Conservation (phyloP, 2,113 vertebrate species). For the Sprattus sprattus region DNA sequence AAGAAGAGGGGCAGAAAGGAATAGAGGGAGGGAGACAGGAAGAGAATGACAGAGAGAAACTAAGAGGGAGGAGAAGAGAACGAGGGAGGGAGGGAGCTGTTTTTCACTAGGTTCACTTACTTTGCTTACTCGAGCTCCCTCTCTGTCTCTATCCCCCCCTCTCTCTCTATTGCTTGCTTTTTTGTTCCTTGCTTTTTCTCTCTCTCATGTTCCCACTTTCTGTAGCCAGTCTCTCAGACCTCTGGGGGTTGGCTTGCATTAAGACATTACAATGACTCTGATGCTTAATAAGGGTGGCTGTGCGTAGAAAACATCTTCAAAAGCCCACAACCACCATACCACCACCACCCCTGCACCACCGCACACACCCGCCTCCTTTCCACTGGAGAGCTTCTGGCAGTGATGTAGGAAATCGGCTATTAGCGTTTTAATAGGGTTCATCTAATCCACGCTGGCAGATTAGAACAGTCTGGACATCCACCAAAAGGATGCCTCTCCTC, state of each 20-base stretch:
- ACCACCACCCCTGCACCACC: not conserved
- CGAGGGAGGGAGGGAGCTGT: not conserved
- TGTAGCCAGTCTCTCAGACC: slow-evolving; percentile 56
- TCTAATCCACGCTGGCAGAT: slow-evolving; percentile 68
- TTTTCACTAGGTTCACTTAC: slow-evolving; percentile 57
- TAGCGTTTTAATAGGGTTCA: slow-evolving; percentile 60
- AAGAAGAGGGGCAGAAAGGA: not conserved
- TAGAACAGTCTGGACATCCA: slow-evolving; percentile 55
- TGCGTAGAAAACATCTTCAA: slow-evolving; percentile 63
- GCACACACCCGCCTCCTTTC: not conserved
- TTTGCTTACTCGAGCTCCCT: slow-evolving; percentile 44
- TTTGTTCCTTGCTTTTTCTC: slow-evolving; percentile 22
- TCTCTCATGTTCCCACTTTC: slow-evolving; percentile 35
- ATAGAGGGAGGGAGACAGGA: not conserved
- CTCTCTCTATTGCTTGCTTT: not conserved
- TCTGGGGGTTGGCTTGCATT: slow-evolving; percentile 66
- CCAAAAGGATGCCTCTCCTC: slow-evolving; percentile 41
- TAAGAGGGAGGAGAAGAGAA: not conserved
- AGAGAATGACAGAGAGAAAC: not conserved
- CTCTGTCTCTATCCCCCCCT: not conserved
- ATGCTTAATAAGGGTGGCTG: slow-evolving; percentile 58
- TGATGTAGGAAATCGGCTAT: slow-evolving; percentile 67
- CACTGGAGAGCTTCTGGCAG: slow-evolving; percentile 59
- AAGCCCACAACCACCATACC: slow-evolving; percentile 38
- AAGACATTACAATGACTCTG: slow-evolving; percentile 67